phyloP scores from a whole-genome alignment of 2,888 invertebrate genomes.

The Trachelus troglodyta region DNA sequence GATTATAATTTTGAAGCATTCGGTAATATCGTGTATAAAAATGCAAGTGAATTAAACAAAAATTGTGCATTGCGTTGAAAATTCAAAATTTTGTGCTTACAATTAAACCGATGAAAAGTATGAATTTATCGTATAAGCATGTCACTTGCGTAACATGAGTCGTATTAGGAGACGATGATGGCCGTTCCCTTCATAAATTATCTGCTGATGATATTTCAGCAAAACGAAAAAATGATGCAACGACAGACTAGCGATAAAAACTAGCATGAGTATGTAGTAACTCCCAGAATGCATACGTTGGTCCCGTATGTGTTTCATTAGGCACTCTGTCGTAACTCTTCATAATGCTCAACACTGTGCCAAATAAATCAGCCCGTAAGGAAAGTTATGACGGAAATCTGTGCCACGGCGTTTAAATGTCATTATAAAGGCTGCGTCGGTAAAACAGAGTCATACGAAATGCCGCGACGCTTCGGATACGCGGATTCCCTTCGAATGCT shows the following conservation, averaged over 20 bases:
- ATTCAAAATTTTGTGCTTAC: neutral
- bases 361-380: slow-evolving; percentile 47
- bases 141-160: neutral
- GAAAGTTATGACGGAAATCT: slow-evolving; percentile 44
- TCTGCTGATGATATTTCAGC: neutral
- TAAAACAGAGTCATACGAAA: slow-evolving; percentile 31
- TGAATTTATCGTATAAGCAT: neutral
- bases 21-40: neutral
- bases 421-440: slow-evolving; percentile 43
- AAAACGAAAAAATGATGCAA: neutral
- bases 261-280: neutral
- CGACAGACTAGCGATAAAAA: neutral
- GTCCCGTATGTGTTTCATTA: slow-evolving; percentile 35
- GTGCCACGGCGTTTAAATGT: slow-evolving; percentile 42
- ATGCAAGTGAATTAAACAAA: neutral
- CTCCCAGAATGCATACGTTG: neutral
- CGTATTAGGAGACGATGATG: neutral
- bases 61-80: neutral
- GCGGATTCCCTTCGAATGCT: neutral
- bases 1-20: neutral
- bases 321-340: slow-evolving; percentile 44
- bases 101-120: neutral
- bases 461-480: neutral
- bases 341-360: slow-evolving; percentile 35
- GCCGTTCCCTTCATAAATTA: neutral